These are phyloP conservation scores for Nibea albiflora DNA, from an alignment of 2,113 vertebrate genomes.

Conservation along the genomic window DNA sequence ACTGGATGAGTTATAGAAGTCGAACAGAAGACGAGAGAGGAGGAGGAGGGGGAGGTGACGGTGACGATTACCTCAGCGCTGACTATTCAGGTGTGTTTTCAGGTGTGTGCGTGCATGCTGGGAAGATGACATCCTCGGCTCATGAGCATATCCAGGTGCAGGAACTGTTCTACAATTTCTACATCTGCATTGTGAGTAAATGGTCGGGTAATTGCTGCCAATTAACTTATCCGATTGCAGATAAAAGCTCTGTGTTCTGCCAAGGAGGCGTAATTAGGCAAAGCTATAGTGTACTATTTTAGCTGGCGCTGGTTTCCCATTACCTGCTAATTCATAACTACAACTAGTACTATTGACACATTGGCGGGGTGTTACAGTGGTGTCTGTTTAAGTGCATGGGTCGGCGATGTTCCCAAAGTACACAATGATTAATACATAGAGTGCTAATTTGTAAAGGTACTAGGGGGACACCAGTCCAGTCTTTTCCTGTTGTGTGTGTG, in stretches of 20 bases:
- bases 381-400: neutral
- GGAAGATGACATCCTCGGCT: conserved; percentile 47
- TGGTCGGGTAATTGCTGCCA: conserved; percentile 64
- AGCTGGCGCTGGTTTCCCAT: conserved; percentile 52
- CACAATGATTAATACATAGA: conserved; percentile 4
- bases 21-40: conserved; percentile 44
- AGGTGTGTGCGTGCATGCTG: conserved; percentile 59
- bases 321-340: conserved; percentile 45
- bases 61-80: conserved; percentile 65
- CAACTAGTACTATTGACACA: conserved; percentile 21
- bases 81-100: conserved; percentile 66
- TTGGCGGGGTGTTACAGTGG: conserved; percentile 3
- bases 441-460: conserved; percentile 15
- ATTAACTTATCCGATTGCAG: conserved; percentile 75
- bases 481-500: neutral
- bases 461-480: neutral
- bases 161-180: conserved; percentile 41
- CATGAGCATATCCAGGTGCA: conserved; percentile 69
- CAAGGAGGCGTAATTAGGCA: conserved; percentile 60
- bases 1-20: conserved; percentile 70
- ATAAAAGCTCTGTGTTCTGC: conserved; percentile 49
- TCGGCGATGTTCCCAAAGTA: neutral
- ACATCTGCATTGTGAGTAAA: conserved; percentile 55
- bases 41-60: conserved; percentile 10
- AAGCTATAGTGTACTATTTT: conserved; percentile 35